A percentile compares a stretch with the other conserved stretches of the same genome.
phyloP scores from a whole-genome alignment of 2,888 invertebrate species.

The Eugnorisma glareosa region DNA sequence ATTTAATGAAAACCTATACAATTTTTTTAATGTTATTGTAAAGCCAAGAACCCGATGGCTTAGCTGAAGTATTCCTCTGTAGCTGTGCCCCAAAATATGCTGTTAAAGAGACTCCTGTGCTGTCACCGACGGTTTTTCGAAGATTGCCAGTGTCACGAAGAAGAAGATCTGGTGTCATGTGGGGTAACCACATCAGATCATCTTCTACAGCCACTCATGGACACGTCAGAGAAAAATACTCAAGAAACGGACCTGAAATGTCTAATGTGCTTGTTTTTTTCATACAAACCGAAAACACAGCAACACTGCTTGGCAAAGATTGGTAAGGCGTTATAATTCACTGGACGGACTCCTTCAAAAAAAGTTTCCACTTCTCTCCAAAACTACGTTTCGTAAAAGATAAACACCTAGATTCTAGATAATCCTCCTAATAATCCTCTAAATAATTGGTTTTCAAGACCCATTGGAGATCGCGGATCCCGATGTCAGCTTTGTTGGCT shows the following conservation, averaged over 20 bases:
- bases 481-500: too few species aligned
- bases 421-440: too few species aligned
- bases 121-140: background rate
- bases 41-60: background rate
- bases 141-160: background rate
- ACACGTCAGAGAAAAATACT: too few species aligned
- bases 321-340: background rate
- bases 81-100: background rate
- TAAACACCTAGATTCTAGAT: too few species aligned
- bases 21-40: background rate
- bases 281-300: background rate
- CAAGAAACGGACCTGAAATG: too few species aligned
- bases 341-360: background rate
- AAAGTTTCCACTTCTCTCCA: background rate
- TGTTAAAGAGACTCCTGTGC: background rate
- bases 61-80: background rate
- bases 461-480: too few species aligned
- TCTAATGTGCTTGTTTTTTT: background rate
- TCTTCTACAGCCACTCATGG: too few species aligned
- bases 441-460: too few species aligned
- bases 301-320: background rate
- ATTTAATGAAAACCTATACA: background rate
- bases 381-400: too few species aligned
- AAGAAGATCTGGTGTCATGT: background rate
- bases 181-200: too few species aligned